Conservation (phyloP, 2,113 vertebrate species). For the Microtus oregoni region DNA sequence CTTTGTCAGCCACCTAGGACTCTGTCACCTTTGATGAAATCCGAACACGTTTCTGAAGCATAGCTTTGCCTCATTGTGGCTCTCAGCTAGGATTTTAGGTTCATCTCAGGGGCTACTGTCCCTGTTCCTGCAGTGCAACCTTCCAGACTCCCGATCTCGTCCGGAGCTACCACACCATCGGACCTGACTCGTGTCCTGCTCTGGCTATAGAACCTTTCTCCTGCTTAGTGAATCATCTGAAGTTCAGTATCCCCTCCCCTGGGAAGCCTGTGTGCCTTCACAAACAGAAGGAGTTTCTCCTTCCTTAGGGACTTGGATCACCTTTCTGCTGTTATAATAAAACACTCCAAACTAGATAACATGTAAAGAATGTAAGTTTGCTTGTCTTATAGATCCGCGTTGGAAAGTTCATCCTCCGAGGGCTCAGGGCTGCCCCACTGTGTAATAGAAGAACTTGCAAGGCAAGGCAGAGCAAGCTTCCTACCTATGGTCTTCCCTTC, state of each 20-base stretch:
- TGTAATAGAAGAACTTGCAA: background rate
- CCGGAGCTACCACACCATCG: background rate
- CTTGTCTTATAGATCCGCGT: background rate
- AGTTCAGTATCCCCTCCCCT: background rate
- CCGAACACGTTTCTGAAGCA: background rate
- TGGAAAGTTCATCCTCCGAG: background rate
- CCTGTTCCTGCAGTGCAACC: background rate
- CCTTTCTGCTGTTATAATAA: background rate
- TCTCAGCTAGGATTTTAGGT: too few relatives aligned
- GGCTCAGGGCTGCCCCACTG: background rate
- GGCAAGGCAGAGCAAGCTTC: too few relatives aligned
- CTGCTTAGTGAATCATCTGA: background rate
- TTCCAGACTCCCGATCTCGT: background rate
- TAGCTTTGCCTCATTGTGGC: fast-evolving
- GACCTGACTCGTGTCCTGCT: background rate
- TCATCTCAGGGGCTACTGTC: background rate
- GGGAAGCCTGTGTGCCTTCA: background rate
- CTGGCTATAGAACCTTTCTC: background rate
- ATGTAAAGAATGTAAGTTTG: background rate
- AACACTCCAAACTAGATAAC: background rate
- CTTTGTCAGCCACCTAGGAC: background rate
- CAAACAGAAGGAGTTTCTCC: background rate
- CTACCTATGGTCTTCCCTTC: too few relatives aligned
- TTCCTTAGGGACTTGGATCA: background rate
- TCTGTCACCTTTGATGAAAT: background rate